phyloP scores from a whole-genome alignment of 2,797 vertebrate genomes.

The Buceros bicornis region DNA sequence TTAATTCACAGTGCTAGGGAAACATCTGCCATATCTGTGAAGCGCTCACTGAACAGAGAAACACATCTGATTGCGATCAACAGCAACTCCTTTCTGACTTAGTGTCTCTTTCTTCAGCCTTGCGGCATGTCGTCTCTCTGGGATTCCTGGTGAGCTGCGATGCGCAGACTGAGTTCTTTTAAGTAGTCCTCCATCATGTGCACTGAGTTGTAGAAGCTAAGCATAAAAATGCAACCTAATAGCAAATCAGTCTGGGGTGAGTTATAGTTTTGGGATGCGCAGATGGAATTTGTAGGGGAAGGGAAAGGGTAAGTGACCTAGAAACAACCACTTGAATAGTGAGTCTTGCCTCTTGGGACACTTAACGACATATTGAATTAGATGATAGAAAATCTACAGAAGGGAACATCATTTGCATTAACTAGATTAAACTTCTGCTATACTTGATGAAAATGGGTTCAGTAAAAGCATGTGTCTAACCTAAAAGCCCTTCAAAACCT shows the following conservation, averaged over 20 bases:
- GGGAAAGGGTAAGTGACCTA: not conserved
- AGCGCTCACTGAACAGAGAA: not conserved
- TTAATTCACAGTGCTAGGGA: not conserved
- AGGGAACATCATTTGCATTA: not conserved
- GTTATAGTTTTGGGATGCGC: not conserved
- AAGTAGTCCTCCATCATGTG: not conserved
- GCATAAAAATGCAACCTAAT: not conserved
- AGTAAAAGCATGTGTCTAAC: not conserved
- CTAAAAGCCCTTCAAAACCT: not conserved
- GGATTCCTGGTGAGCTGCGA: not conserved
- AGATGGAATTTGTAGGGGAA: not conserved
- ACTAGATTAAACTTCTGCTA: not conserved
- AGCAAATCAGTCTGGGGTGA: not conserved
- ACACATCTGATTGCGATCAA: not conserved
- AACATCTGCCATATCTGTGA: rapidly evolving
- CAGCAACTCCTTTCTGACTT: not conserved
- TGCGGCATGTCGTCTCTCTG: not conserved
- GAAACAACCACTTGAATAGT: not conserved
- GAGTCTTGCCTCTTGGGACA: not conserved
- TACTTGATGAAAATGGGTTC: not conserved
- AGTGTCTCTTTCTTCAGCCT: not conserved
- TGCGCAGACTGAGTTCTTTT: not conserved
- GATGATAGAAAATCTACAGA: not conserved
- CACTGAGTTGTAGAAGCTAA: not conserved
- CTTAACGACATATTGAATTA: not conserved